Conservation (phyloP, 2,113 vertebrate genomes). For the Procapra przewalskii region DNA sequence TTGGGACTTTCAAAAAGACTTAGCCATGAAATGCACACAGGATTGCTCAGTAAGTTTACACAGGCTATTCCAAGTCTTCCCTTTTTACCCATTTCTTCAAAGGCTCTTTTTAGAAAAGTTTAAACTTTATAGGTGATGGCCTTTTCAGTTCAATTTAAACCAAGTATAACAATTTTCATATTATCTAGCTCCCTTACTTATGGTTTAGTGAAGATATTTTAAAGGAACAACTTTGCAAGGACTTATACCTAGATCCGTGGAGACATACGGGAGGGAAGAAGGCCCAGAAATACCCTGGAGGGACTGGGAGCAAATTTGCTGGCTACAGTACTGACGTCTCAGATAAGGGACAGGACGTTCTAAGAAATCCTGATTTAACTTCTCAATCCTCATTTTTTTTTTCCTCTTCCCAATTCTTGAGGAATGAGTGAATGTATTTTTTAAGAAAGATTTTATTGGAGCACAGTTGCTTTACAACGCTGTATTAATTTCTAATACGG, state of each 20-base stretch:
- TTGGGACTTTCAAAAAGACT: background rate
- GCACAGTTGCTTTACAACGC: background rate
- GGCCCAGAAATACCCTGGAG: background rate
- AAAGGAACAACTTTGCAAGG: background rate
- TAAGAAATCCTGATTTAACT: background rate
- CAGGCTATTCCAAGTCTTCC: background rate
- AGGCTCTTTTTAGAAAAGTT: background rate
- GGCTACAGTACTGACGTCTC: background rate
- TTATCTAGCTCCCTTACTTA: background rate
- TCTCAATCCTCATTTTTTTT: background rate
- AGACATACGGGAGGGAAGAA: background rate
- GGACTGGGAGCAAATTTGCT: background rate
- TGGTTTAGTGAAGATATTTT: background rate
- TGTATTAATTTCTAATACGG: background rate
- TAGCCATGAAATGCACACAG: background rate
- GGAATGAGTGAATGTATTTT: background rate
- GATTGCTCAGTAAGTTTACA: background rate
- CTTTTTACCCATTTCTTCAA: background rate
- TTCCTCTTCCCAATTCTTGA: background rate
- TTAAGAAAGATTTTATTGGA: background rate
- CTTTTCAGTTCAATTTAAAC: background rate
- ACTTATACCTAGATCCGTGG: background rate
- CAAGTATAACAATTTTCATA: background rate
- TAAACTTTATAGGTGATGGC: background rate
- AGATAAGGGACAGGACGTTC: background rate